A percentile compares a stretch with the other conserved stretches of the same genome.
These are phyloP conservation scores for Aspidiotus rigidus DNA, from an alignment of 2,888 invertebrate genomes.

Conservation along the genomic window DNA sequence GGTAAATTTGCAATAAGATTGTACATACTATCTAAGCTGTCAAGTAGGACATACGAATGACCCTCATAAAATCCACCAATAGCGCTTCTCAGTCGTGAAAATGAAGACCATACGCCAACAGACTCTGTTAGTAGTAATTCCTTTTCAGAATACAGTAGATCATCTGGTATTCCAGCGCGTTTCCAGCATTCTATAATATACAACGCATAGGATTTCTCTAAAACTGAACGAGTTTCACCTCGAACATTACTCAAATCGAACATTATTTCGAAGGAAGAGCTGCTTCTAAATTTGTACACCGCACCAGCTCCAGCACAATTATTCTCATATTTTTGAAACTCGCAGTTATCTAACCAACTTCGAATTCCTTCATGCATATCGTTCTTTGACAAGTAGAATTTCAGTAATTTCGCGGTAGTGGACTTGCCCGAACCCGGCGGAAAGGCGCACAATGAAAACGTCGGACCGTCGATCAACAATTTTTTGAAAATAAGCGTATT, in stretches of 20 bases:
- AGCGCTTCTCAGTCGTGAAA: background rate
- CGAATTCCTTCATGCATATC: background rate
- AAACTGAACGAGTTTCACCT: conserved; percentile 5
- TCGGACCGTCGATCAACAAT: background rate
- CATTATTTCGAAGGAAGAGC: conserved; percentile 4
- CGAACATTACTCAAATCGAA: conserved; percentile 7
- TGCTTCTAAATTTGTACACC: conserved; percentile 7
- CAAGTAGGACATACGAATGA: conserved; percentile 1
- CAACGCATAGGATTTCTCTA: background rate
- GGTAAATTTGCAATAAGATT: conserved; percentile 12
- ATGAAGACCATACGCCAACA: conserved; percentile 10
- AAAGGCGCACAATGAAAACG: conserved; percentile 7
- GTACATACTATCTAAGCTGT: conserved; percentile 8
- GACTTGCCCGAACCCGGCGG: conserved; percentile 15
- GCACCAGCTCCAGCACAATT: background rate
- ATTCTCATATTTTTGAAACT: conserved; percentile 17
- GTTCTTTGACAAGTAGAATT: conserved; percentile 15
- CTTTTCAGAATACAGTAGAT: background rate
- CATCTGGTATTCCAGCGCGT: background rate
- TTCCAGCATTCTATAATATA: background rate
- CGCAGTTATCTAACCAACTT: conserved; percentile 10
- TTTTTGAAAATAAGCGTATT: conserved; percentile 9
- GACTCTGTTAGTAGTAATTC: background rate
- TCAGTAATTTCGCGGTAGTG: conserved; percentile 7
- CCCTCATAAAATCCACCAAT: background rate